A percentile compares a stretch with the other conserved stretches of the same genome.
Conservation (phyloP, 2,797 vertebrate genomes). For the Scleropages formosus region DNA sequence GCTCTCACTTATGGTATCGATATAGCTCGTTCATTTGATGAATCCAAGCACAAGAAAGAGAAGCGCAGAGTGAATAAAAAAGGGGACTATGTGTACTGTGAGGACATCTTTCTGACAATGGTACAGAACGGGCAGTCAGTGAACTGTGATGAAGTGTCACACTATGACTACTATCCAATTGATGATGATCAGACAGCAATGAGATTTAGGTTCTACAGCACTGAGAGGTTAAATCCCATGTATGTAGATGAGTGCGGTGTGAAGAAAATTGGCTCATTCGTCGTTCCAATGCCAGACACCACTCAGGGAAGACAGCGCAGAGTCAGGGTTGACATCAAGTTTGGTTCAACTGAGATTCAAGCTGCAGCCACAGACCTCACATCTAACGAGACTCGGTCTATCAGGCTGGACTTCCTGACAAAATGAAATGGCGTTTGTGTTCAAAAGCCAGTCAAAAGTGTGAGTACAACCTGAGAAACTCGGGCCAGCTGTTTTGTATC, state of each 20-base stretch:
- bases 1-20: constrained; percentile 10
- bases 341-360: constrained; percentile 32
- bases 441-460: too few species aligned
- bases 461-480: too few species aligned
- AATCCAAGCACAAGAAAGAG: neutral
- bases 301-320: neutral
- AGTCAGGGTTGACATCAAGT: constrained; percentile 27
- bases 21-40: constrained; percentile 6
- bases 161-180: neutral
- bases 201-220: constrained; percentile 23
- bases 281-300: constrained; percentile 22
- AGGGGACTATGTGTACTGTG: neutral
- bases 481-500: too few species aligned
- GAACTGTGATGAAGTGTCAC: constrained; percentile 4
- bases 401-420: constrained; percentile 32
- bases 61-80: neutral
- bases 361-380: constrained; percentile 28
- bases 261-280: neutral
- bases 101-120: constrained; percentile 22
- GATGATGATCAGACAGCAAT: constrained; percentile 2
- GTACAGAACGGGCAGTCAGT: constrained; percentile 29
- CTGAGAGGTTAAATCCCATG: neutral
- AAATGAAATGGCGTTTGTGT: too few species aligned
- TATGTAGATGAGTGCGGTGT: constrained; percentile 31
- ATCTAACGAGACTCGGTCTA: constrained; percentile 14